These are phyloP conservation scores for Drosophila lacicola DNA, from an alignment of 2,888 invertebrate genomes.

Conservation along the genomic window DNA sequence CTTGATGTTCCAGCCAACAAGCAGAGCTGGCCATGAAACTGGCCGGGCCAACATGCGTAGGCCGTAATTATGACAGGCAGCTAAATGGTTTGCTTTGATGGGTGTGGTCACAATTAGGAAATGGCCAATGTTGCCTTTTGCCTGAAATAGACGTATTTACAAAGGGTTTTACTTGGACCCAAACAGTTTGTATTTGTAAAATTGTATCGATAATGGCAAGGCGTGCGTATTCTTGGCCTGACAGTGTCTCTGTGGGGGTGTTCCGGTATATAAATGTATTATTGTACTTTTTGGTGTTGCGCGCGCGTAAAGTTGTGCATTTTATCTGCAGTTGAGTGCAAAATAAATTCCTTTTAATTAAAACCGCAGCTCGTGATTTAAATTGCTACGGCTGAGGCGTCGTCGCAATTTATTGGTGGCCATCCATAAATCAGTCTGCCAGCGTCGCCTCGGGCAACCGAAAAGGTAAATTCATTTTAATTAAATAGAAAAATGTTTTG, in stretches of 20 bases:
- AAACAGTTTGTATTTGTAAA: conserved; percentile 33
- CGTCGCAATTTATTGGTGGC: conserved; percentile 70
- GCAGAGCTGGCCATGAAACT: conserved; percentile 37
- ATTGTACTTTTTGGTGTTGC: conserved; percentile 9
- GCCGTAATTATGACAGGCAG: conserved; percentile 67
- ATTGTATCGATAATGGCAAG: conserved; percentile 52
- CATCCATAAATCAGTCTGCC: conserved; percentile 72
- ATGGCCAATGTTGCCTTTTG: conserved; percentile 41
- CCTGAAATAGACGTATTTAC: conserved; percentile 56
- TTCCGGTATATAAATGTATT: conserved; percentile 38
- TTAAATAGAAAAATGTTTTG: conserved; percentile 81
- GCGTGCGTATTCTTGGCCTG: conserved; percentile 3
- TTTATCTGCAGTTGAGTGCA: conserved; percentile 78
- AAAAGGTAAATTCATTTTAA: conserved; percentile 79
- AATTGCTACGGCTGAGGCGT: conserved; percentile 61
- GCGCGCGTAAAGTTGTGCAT: conserved; percentile 53
- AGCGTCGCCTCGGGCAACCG: conserved; percentile 32
- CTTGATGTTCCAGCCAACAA: conserved; percentile 26
- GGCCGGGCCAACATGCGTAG: conserved; percentile 41
- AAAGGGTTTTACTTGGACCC: conserved; percentile 34
- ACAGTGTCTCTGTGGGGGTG: conserved; percentile 4
- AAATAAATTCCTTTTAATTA: conserved; percentile 81
- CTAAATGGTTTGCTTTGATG: conserved; percentile 33
- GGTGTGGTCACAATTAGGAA: conserved; percentile 60
- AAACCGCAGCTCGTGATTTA: conserved; percentile 79